Conservation (phyloP, 2,113 vertebrate genomes). For the Rhineura floridana region DNA sequence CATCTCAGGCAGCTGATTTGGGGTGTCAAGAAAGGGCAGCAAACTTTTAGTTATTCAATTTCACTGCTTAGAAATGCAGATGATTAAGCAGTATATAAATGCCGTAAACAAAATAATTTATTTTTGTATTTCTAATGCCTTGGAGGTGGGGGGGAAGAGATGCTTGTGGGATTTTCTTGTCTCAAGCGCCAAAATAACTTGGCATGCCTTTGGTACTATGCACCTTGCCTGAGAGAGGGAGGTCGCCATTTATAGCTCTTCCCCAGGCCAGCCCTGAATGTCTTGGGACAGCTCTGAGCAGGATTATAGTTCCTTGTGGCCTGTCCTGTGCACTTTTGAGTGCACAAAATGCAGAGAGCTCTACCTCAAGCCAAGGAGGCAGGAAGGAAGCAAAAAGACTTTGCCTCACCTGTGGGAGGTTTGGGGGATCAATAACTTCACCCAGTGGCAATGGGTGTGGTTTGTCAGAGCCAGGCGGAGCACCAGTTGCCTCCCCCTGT, state of each 20-base stretch:
- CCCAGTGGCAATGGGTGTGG: neutral
- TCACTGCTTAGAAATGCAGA: too few species aligned
- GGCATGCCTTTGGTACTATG: too few species aligned
- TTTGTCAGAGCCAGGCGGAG: constrained; percentile 62
- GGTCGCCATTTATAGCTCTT: too few species aligned
- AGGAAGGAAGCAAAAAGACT: neutral
- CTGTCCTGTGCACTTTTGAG: too few species aligned
- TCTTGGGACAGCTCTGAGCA: neutral
- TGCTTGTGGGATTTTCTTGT: neutral
- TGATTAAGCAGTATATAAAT: too few species aligned
- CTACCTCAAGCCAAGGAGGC: neutral
- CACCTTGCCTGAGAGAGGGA: too few species aligned
- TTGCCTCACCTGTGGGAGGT: constrained; percentile 65
- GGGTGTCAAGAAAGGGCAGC: too few species aligned
- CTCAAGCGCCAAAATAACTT: neutral
- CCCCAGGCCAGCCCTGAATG: too few species aligned
- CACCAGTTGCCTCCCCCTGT: constrained; percentile 25
- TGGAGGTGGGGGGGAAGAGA: too few species aligned
- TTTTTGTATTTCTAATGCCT: neutral
- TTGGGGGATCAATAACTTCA: constrained; percentile 53
- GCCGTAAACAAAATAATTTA: too few species aligned
- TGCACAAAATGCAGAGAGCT: neutral
- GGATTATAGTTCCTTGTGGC: neutral
- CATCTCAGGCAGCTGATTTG: neutral
- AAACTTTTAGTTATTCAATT: neutral